Evolutionary conservation across 2,888 invertebrate species (phyloP).

Genomic region (Criorhina ranunculi): DNA sequence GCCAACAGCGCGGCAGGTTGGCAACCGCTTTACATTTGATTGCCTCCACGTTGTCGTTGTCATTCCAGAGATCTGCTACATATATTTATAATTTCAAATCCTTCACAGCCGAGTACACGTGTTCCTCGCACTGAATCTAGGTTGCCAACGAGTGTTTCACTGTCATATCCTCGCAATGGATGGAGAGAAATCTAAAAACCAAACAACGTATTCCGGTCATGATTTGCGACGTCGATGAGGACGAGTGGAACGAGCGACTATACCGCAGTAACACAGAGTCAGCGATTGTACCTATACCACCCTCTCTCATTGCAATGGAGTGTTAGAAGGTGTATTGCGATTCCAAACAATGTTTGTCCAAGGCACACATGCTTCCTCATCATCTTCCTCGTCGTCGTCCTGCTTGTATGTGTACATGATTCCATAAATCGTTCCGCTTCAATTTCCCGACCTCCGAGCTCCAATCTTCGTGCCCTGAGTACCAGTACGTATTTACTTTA

Average conservation of each 20-base stretch:
- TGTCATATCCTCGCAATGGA: constrained; percentile 31
- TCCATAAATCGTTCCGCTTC: constrained; percentile 75
- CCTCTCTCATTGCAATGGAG: constrained; percentile 27
- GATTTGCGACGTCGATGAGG: constrained; percentile 56
- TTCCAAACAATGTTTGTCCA: constrained; percentile 71
- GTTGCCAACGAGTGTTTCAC: constrained; percentile 44
- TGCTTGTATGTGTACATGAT: constrained; percentile 45
- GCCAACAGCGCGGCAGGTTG: constrained; percentile 26
- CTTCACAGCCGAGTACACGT: constrained; percentile 48
- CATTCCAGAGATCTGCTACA: constrained; percentile 37
- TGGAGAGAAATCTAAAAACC: constrained; percentile 64
- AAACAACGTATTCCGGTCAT: constrained; percentile 76
- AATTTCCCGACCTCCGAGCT: constrained; percentile 66
- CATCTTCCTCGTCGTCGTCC: not conserved
- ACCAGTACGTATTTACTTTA: constrained; percentile 67
- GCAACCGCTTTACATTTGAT: constrained; percentile 65
- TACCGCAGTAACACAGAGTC: constrained; percentile 41
- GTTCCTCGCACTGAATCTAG: constrained; percentile 39
- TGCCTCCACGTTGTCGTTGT: constrained; percentile 52
- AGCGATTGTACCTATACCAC: constrained; percentile 34
- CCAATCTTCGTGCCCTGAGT: constrained; percentile 46
- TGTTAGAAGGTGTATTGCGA: constrained; percentile 66
- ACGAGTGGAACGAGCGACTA: constrained; percentile 25
- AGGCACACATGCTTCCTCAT: constrained; percentile 34
- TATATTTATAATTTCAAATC: constrained; percentile 61